Percentiles rank a stretch among this genome's conserved stretches.
phyloP scores from a whole-genome alignment of 2,797 vertebrate species.

The Aeoliscus strigatus region DNA sequence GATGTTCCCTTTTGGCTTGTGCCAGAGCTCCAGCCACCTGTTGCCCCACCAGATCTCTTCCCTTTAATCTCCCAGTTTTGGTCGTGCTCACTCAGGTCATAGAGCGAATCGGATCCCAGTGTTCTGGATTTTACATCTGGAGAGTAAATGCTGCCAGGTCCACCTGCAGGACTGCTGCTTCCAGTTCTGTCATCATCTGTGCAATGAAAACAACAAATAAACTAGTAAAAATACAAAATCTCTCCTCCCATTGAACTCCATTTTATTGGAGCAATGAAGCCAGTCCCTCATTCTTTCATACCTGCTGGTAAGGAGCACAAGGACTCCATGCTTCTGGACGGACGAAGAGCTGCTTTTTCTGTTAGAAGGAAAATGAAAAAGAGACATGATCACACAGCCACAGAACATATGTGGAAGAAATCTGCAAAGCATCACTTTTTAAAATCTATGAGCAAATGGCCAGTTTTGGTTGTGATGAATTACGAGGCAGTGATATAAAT shows the following conservation, averaged over 20 bases:
- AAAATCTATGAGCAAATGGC: too few species aligned
- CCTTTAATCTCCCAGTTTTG: constrained; percentile 83
- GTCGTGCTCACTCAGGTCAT: constrained; percentile 81
- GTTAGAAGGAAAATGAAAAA: constrained; percentile 35
- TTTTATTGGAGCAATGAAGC: neutral
- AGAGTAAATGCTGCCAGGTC: constrained; percentile 78
- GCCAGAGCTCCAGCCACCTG: constrained; percentile 70
- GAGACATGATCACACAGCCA: too few species aligned
- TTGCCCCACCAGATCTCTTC: constrained; percentile 70
- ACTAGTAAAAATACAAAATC: constrained; percentile 1
- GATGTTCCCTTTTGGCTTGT: constrained; percentile 43
- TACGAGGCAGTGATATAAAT: too few species aligned
- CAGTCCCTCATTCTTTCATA: constrained; percentile 56
- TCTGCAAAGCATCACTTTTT: too few species aligned
- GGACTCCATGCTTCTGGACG: constrained; percentile 98
- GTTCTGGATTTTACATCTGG: constrained; percentile 83
- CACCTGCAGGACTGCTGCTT: constrained; percentile 73
- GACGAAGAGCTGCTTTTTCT: constrained; percentile 91
- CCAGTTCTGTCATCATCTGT: constrained; percentile 80
- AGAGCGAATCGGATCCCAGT: constrained; percentile 81
- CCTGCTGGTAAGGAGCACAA: constrained; percentile 90
- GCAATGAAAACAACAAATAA: constrained; percentile 16
- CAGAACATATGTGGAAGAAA: too few species aligned
- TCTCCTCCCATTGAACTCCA: neutral
- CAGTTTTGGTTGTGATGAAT: too few species aligned